Evolutionary conservation across 2,888 invertebrate genomes (phyloP).

Genomic region (Pherbina coryleti): DNA sequence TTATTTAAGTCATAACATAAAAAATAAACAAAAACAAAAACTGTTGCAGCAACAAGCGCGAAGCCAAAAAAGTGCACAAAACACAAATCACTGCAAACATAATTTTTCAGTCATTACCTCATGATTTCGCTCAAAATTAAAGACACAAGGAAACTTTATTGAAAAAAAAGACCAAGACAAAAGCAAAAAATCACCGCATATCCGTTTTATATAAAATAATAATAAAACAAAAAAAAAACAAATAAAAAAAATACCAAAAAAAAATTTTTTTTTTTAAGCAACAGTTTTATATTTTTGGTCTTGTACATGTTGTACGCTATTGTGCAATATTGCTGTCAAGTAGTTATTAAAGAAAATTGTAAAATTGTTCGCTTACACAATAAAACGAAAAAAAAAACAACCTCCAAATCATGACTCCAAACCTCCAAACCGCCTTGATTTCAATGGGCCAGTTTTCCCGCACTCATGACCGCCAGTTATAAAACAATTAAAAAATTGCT

Average conservation of each 20-base stretch:
- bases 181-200: not conserved
- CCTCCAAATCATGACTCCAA: not conserved
- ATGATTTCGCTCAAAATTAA: slow-evolving; percentile 8
- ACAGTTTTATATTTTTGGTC: not conserved
- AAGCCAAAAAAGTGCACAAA: slow-evolving; percentile 29
- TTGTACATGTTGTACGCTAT: not conserved
- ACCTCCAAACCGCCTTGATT: not conserved
- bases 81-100: slow-evolving; percentile 3
- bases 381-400: slow-evolving; percentile 1
- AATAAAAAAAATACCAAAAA: not conserved
- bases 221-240: not conserved
- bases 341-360: not conserved
- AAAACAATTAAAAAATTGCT: slow-evolving; percentile 52
- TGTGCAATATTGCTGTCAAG: slow-evolving; percentile 10
- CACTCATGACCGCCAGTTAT: slow-evolving; percentile 48
- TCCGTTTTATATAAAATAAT: not conserved
- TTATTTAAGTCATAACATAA: not conserved
- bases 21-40: not conserved
- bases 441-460: slow-evolving; percentile 45
- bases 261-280: not conserved
- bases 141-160: slow-evolving; percentile 3
- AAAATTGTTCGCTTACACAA: not conserved
- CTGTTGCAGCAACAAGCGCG: slow-evolving; percentile 3
- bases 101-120: slow-evolving; percentile 27
- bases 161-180: slow-evolving; percentile 9